A percentile compares a stretch with the other conserved stretches of the same genome.
These are phyloP conservation scores for Apamea sordens DNA, from an alignment of 2,888 invertebrate genomes.

Conservation along the genomic window DNA sequence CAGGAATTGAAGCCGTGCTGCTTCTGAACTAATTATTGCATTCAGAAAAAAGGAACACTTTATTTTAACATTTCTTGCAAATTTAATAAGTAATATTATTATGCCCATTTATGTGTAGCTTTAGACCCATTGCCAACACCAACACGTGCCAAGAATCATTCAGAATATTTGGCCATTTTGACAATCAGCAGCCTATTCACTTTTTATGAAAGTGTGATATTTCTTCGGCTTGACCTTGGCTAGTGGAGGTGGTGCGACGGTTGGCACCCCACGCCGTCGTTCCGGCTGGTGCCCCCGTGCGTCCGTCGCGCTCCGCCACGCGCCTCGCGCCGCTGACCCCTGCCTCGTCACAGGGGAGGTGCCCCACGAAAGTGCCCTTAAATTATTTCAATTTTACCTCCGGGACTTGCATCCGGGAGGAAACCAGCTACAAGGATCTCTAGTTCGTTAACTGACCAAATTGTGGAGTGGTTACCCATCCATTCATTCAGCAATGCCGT, in stretches of 20 bases:
- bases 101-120: neutral
- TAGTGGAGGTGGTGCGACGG: conserved; percentile 67
- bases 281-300: conserved; percentile 77
- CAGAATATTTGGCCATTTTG: neutral
- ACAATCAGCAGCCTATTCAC: neutral
- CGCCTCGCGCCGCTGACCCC: conserved; percentile 78
- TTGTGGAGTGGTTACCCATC: conserved; percentile 1
- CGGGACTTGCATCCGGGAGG: conserved; percentile 62
- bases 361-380: conserved; percentile 58
- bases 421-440: conserved; percentile 68
- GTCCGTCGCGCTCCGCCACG: conserved; percentile 77
- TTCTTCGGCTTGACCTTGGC: conserved; percentile 68
- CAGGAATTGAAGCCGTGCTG: neutral
- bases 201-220: conserved; percentile 39
- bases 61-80: neutral
- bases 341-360: conserved; percentile 55
- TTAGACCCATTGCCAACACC: neutral
- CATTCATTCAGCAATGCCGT: conserved; percentile 4
- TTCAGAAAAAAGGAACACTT: neutral
- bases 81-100: neutral
- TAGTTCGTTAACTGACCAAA: conserved; percentile 68
- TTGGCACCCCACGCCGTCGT: conserved; percentile 78
- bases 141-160: neutral
- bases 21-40: neutral
- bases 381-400: conserved; percentile 42